Evolutionary conservation across 1,140 invertebrate genomes (phyloP).

Genomic region (Vanessa atalanta): DNA sequence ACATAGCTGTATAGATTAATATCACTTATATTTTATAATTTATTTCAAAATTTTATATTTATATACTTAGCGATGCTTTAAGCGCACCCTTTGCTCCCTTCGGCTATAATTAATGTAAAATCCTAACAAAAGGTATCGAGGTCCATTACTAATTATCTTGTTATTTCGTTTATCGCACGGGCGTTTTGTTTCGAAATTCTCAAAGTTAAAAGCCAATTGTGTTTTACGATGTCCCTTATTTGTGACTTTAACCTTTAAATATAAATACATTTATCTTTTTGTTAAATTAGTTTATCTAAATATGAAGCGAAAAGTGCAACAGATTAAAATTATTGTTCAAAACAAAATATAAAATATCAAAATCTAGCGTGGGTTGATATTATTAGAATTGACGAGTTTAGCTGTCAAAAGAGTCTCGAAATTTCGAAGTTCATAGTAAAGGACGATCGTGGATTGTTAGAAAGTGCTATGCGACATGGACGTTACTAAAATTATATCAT

Average conservation of each 20-base stretch:
- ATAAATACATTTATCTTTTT: neutral
- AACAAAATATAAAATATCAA: too few relatives aligned
- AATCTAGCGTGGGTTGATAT: too few relatives aligned
- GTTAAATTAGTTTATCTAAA: neutral
- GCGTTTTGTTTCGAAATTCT: neutral
- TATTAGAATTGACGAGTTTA: too few relatives aligned
- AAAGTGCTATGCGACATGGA: too few relatives aligned
- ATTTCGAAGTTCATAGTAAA: too few relatives aligned
- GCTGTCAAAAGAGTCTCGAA: too few relatives aligned
- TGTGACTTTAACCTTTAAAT: neutral
- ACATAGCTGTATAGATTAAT: too few relatives aligned
- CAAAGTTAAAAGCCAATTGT: conserved; percentile 1
- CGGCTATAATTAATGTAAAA: conserved; percentile 15
- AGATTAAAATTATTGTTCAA: neutral
- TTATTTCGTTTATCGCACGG: conserved; percentile 11
- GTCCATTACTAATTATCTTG: neutral
- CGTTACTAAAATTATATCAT: too few relatives aligned
- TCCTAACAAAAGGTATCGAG: conserved; percentile 7
- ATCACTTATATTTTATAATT: too few relatives aligned
- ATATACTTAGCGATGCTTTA: too few relatives aligned
- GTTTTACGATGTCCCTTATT: neutral
- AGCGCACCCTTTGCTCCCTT: neutral
- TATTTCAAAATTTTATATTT: too few relatives aligned
- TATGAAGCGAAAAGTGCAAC: neutral
- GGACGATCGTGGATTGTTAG: too few relatives aligned